These are phyloP conservation scores for Rhinopomastus cyanomelas DNA, from an alignment of 2,113 vertebrate genomes.

Conservation along the genomic window DNA sequence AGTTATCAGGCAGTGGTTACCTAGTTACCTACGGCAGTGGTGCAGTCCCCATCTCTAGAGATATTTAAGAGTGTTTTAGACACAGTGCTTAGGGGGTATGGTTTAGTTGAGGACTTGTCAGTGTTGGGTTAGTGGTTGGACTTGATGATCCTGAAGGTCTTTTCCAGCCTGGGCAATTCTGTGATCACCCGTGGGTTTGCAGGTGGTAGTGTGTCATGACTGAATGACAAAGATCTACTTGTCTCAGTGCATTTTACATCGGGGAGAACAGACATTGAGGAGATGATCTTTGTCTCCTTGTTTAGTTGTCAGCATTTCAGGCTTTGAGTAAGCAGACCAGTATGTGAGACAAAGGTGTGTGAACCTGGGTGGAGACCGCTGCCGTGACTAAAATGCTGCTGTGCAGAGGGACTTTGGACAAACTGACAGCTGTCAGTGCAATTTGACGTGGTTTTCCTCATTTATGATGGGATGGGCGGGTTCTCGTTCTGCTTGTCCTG, in stretches of 20 bases:
- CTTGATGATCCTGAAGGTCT: no score
- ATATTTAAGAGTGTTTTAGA: no score
- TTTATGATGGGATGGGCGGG: not conserved
- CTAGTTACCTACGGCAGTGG: no score
- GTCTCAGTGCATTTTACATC: not conserved
- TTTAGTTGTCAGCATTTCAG: not conserved
- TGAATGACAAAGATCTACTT: not conserved
- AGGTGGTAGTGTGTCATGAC: not conserved
- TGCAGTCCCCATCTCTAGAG: no score
- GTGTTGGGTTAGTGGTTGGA: no score
- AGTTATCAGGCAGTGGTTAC: no score
- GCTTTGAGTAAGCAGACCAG: conserved; percentile 4
- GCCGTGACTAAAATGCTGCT: not conserved
- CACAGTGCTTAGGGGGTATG: no score
- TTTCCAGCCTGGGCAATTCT: no score
- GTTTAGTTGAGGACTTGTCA: no score
- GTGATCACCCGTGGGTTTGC: not conserved
- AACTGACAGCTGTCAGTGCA: not conserved
- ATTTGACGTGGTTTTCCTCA: not conserved
- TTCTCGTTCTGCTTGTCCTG: not conserved
- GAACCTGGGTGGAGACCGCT: not conserved
- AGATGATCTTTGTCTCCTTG: not conserved
- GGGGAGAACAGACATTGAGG: not conserved
- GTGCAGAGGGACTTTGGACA: conserved; percentile 15
- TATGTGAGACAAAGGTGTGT: conserved; percentile 8